phyloP scores from a whole-genome alignment of 2,797 vertebrate genomes.

The Carapus acus region DNA sequence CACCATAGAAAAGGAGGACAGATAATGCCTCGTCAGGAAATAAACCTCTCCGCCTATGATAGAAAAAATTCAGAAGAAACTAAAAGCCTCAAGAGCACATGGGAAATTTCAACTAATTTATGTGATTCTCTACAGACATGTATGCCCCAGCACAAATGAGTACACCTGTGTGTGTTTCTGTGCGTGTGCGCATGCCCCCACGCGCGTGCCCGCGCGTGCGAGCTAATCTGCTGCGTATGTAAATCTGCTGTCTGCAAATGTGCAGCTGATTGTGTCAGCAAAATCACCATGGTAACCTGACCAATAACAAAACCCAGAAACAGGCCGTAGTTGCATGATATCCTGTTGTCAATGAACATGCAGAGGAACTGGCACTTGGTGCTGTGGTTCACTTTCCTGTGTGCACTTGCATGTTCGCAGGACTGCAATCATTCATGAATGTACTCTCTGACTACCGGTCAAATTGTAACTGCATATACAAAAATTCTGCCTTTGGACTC shows the following conservation, averaged over 20 bases:
- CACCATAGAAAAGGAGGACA: constrained; percentile 22
- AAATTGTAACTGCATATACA: neutral
- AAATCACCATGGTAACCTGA: constrained; percentile 37
- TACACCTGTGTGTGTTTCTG: too few species aligned
- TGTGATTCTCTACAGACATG: neutral
- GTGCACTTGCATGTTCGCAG: neutral
- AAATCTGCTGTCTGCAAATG: constrained; percentile 20
- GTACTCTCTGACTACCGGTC: neutral
- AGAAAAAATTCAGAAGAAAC: constrained; percentile 32
- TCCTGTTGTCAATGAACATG: constrained; percentile 57
- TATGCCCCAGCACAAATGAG: too few species aligned
- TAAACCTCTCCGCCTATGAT: constrained; percentile 15
- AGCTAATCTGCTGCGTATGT: constrained; percentile 34
- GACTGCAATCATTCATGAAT: neutral
- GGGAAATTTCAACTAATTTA: constrained; percentile 20
- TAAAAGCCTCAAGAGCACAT: constrained; percentile 30
- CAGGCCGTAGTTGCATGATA: constrained; percentile 45
- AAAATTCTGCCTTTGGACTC: neutral
- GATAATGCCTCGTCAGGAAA: constrained; percentile 35
- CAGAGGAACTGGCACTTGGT: constrained; percentile 2
- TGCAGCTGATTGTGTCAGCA: constrained; percentile 14
- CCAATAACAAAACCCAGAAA: constrained; percentile 17
- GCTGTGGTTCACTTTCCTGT: neutral
- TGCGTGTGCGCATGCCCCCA: too few species aligned
- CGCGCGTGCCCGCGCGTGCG: constrained; percentile 17